Base-by-base conservation (phyloP, 2,888 invertebrate genomes). In the Chrysomela aeneicollis region DNA sequence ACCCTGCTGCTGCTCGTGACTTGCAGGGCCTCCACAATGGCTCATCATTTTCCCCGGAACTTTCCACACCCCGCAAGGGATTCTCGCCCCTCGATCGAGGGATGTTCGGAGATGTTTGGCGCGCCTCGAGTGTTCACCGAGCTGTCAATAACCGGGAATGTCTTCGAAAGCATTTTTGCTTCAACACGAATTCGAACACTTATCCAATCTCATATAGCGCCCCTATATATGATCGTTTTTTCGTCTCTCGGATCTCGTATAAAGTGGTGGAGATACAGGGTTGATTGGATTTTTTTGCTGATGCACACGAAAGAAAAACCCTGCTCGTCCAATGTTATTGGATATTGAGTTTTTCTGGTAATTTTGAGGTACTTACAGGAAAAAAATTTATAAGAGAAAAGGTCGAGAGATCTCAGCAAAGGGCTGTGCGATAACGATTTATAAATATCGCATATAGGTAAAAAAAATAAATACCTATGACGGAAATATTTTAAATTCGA, bases 141-240 rank as follows among this genome's bases (percentile, higher is more conserved):
- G 79, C 82, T 82, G 82, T 82, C 82, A 81, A 78, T 76, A 76
- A 77, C 80, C 79, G 81, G 79, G 81, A 81, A 81, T 81, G 81
- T 82, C 81, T 77, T 76, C 76, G 80, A 80, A 82, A 82, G 80
- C 81, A 79, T 81, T 81, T 81, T 81, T 78, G 74, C 73, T 71
- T 55, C 73, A 72, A 72, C 66, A 74, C 77, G 77, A 78, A 79
- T 77, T 77, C 75, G 74, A 79, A 81, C 82, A 81, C 82, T 82
- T 82, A 82, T 81, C 80, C 82, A 82, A 82, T 82, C n/a, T n/a
- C 80, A 73, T 73, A 71, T 69, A 71, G 68, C 68, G 66, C 67
- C 64, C 64, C 46, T 63, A 64, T 26, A 3, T 5, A 5, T 6
- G 26, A 6, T 26, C 26, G 4, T 26, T 26, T 5, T 26, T 26